These are phyloP conservation scores for Byasa hedistus DNA, from an alignment of 2,888 invertebrate species.

Conservation along the genomic window DNA sequence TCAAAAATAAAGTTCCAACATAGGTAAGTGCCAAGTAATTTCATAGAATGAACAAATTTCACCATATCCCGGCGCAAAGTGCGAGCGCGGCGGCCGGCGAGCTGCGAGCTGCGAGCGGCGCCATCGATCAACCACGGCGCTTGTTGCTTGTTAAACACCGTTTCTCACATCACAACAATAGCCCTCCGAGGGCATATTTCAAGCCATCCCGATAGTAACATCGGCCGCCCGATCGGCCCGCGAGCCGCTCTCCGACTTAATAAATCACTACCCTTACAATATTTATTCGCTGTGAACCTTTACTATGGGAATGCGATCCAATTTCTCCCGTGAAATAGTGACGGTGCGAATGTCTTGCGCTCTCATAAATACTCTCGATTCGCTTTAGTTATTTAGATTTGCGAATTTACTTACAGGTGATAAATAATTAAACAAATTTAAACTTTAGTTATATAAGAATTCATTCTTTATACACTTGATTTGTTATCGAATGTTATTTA, in stretches of 20 bases:
- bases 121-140: conserved; percentile 64
- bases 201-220: conserved; percentile 74
- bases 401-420: neutral
- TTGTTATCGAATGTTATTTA: too few species aligned
- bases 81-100: conserved; percentile 39
- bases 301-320: conserved; percentile 56
- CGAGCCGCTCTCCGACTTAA: conserved; percentile 62
- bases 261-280: conserved; percentile 77
- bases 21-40: conserved; percentile 9
- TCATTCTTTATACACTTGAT: neutral
- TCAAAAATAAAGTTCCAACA: neutral
- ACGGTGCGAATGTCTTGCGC: conserved; percentile 20
- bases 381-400: neutral
- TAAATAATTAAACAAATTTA: neutral
- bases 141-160: conserved; percentile 75
- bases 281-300: conserved; percentile 70
- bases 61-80: conserved; percentile 63
- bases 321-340: conserved; percentile 36
- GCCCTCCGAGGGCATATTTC: conserved; percentile 76
- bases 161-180: conserved; percentile 78
- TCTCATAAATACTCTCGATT: conserved; percentile 18
- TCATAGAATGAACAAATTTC: conserved; percentile 54
- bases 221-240: conserved; percentile 67
- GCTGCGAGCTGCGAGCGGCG: conserved; percentile 40
- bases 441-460: neutral